phyloP scores from a whole-genome alignment of 1,140 invertebrate genomes.

The Conus ventricosus region DNA sequence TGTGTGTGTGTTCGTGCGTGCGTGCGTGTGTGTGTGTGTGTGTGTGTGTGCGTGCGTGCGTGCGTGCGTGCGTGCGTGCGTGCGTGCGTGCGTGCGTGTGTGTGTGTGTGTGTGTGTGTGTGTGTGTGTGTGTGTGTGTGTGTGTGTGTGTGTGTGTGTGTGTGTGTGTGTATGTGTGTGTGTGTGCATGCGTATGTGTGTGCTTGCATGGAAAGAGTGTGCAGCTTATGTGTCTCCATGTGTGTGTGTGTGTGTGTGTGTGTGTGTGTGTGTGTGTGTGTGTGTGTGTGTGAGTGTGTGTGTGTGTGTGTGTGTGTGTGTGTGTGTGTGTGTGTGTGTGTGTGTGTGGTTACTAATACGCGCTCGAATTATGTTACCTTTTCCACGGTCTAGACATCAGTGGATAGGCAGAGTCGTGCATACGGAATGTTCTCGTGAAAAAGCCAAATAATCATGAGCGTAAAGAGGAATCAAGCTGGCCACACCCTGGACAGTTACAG shows the following conservation, averaged over 20 bases:
- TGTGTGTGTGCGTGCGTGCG: conserved; percentile 15
- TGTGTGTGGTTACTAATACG: background rate
- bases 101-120: conserved; percentile 26
- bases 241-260: conserved; percentile 27
- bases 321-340: background rate
- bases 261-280: conserved; percentile 32
- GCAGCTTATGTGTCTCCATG: conserved; percentile 20
- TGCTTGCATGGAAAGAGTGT: too few species aligned
- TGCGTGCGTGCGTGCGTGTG: conserved; percentile 23
- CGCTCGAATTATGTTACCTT: too few species aligned
- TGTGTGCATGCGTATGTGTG: conserved; percentile 7
- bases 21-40: conserved; percentile 24
- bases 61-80: conserved; percentile 17
- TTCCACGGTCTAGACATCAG: too few species aligned
- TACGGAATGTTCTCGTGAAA: too few species aligned
- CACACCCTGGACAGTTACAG: too few species aligned
- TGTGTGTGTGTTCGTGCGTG: conserved; percentile 12
- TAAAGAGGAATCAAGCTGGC: too few species aligned
- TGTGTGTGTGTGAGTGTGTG: conserved; percentile 8
- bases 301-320: background rate
- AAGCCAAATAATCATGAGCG: too few species aligned
- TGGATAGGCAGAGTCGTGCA: too few species aligned
- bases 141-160: background rate
- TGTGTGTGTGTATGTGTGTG: background rate
- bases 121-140: background rate